Conservation (phyloP, 37 sponge, comb jelly and placozoan genomes). For the Axinella damicornis region DNA sequence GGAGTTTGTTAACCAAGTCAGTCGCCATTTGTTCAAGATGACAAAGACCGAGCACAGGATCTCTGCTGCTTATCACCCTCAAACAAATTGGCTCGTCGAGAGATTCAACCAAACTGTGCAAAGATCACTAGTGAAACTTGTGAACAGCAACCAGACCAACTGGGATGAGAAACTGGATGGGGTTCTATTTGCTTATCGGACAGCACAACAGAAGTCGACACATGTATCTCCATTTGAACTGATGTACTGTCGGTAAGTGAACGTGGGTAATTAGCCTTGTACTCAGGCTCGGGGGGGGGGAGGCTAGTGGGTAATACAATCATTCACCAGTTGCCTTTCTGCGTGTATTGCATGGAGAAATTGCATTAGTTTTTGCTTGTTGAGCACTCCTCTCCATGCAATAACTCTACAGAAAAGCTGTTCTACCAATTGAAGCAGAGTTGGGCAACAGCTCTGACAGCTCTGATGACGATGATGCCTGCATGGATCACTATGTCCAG, state of each 20-base stretch:
- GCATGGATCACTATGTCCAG: neutral
- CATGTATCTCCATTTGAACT: constrained; percentile 18
- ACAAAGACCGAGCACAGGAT: constrained; percentile 29
- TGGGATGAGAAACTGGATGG: constrained; percentile 22
- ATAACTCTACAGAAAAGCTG: too few species aligned
- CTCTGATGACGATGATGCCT: too few species aligned
- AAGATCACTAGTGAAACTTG: constrained; percentile 26
- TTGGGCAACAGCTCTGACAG: too few species aligned
- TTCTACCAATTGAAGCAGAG: too few species aligned
- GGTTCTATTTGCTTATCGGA: constrained; percentile 21
- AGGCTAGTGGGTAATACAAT: too few species aligned
- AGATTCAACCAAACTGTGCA: constrained; percentile 45
- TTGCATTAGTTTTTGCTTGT: too few species aligned
- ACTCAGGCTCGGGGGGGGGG: too few species aligned
- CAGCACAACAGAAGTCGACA: constrained; percentile 25
- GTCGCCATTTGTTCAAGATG: constrained; percentile 14
- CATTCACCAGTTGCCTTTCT: too few species aligned
- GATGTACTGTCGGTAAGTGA: constrained; percentile 7
- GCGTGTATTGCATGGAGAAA: too few species aligned
- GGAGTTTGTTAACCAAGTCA: constrained; percentile 43
- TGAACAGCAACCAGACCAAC: constrained; percentile 28
- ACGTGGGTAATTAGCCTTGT: too few species aligned
- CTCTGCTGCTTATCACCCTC: constrained; percentile 49
- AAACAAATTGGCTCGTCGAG: constrained; percentile 41
- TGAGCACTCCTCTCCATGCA: too few species aligned